These are phyloP conservation scores for Miniopterus natalensis DNA, from an alignment of 2,113 vertebrate genomes.

Conservation along the genomic window DNA sequence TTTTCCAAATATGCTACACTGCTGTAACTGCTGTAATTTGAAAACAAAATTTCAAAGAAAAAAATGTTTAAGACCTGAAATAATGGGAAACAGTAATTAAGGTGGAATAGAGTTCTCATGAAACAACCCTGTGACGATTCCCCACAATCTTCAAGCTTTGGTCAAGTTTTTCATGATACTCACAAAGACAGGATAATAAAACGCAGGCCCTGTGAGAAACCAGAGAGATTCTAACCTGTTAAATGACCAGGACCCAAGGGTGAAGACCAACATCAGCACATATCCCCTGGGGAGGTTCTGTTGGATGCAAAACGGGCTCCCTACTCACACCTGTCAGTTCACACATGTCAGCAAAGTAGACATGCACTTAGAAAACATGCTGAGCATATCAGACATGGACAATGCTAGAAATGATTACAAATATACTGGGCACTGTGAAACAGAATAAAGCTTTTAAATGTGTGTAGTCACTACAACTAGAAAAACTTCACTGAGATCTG, in stretches of 20 bases:
- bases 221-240: background rate
- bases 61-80: background rate
- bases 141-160: background rate
- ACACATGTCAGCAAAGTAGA: background rate
- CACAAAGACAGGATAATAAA: background rate
- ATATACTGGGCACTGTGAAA: no score
- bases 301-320: background rate
- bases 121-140: background rate
- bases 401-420: background rate
- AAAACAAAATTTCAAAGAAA: constrained; percentile 16
- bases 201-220: background rate
- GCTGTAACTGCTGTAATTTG: background rate
- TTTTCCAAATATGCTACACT: constrained; percentile 36
- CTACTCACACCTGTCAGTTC: background rate
- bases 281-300: background rate
- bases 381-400: background rate
- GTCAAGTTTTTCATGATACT: background rate
- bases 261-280: background rate
- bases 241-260: background rate
- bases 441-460: background rate
- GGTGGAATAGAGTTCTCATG: background rate
- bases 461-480: background rate
- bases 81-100: background rate
- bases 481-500: background rate
- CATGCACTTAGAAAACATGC: background rate